Evolutionary conservation across 1,140 invertebrate species (phyloP).

Genomic region (Drosophila sturtevanti): DNA sequence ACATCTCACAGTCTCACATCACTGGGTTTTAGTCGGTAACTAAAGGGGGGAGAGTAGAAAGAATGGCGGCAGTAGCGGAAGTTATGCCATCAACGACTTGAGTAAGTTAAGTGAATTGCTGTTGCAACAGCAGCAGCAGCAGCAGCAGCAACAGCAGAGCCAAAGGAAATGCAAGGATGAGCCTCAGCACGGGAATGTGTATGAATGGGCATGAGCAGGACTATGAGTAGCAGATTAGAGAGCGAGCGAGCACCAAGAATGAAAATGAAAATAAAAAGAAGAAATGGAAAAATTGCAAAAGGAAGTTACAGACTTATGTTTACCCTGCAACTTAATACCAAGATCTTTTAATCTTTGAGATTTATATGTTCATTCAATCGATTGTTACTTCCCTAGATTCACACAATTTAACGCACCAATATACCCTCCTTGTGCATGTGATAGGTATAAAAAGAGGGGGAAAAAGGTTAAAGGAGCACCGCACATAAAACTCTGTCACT

Average conservation of each 20-base stretch:
- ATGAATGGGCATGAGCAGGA: slow-evolving; percentile 7
- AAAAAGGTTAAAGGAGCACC: not conserved
- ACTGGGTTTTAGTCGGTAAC: slow-evolving; percentile 10
- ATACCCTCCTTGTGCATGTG: too few species aligned
- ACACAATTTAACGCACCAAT: too few species aligned
- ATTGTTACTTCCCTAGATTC: too few species aligned
- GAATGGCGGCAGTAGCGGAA: slow-evolving; percentile 48
- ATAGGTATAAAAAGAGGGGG: not conserved
- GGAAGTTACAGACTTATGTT: not conserved
- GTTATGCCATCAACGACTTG: slow-evolving; percentile 79
- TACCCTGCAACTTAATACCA: too few species aligned
- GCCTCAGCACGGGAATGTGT: slow-evolving; percentile 18
- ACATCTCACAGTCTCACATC: slow-evolving; percentile 30
- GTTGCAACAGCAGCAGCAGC: slow-evolving; percentile 31
- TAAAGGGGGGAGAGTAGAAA: slow-evolving; percentile 15
- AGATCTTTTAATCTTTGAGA: too few species aligned
- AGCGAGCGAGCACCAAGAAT: not conserved
- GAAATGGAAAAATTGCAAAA: not conserved
- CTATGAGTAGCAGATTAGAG: slow-evolving; percentile 16
- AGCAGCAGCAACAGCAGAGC: slow-evolving; percentile 29
- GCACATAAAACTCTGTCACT: not conserved
- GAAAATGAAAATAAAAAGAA: slow-evolving; percentile 11
- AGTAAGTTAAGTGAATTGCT: slow-evolving; percentile 78
- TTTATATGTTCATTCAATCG: too few species aligned
- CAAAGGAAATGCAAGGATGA: slow-evolving; percentile 55